A percentile compares a stretch with the other conserved stretches of the same genome.
Conservation (phyloP, 2,797 vertebrate genomes). For the Bovichtus diacanthus region DNA sequence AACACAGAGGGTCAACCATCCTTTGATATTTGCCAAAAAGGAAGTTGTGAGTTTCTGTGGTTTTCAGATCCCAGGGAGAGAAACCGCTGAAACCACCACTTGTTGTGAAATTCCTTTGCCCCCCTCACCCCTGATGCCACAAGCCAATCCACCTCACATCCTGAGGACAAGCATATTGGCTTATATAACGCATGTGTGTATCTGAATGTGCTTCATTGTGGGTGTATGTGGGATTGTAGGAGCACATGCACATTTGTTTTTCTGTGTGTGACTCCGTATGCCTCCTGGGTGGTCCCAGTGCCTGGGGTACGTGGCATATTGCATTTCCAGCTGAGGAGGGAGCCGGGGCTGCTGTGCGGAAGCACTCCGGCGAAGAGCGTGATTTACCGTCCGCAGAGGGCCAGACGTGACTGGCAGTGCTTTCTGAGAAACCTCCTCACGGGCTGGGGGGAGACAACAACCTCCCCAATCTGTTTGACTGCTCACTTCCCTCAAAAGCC, state of each 20-base stretch:
- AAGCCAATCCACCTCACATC: conserved; percentile 66
- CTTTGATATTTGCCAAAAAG: conserved; percentile 58
- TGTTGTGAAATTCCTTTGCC: conserved; percentile 72
- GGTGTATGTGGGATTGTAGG: conserved; percentile 25
- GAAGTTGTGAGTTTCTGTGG: conserved; percentile 68
- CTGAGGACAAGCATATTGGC: conserved; percentile 44
- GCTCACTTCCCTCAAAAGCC: conserved; percentile 25
- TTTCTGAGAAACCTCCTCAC: conserved; percentile 70
- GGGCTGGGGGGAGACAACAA: conserved; percentile 61
- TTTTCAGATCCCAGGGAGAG: conserved; percentile 60
- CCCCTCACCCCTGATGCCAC: conserved; percentile 54
- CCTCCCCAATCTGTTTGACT: conserved; percentile 53
- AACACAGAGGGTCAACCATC: conserved; percentile 34
- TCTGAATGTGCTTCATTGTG: conserved; percentile 27
- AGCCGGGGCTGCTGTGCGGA: conserved; percentile 65
- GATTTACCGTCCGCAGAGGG: conserved; percentile 75
- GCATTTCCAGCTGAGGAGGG: conserved; percentile 78
- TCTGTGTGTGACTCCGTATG: conserved; percentile 59
- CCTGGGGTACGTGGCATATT: conserved; percentile 70
- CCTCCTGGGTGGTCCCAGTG: conserved; percentile 81
- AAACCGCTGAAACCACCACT: conserved; percentile 73
- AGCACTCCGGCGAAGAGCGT: conserved; percentile 60
- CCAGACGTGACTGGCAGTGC: conserved; percentile 75
- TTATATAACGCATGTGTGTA: conserved; percentile 28
- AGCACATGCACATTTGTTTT: conserved; percentile 66